phyloP scores from a whole-genome alignment of 1,140 invertebrate genomes.

The Zaprionus camerounensis region DNA sequence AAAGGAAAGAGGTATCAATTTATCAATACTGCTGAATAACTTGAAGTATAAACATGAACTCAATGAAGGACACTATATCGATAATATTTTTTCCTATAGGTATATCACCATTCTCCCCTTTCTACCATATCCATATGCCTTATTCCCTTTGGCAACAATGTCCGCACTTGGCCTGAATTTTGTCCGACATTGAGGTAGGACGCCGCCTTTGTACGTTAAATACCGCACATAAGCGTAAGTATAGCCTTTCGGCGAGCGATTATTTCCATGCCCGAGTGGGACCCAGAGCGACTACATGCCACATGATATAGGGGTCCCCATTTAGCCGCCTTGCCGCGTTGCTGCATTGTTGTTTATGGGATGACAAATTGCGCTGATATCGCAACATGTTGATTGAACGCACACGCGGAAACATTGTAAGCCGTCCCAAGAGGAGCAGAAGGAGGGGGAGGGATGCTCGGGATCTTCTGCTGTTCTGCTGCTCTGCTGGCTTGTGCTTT shows the following conservation, averaged over 20 bases:
- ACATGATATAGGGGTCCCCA: constrained; percentile 47
- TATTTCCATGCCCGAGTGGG: constrained; percentile 32
- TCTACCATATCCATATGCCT: neutral
- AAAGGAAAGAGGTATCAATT: too few relatives aligned
- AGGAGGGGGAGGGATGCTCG: neutral
- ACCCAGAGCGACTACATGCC: constrained; percentile 7
- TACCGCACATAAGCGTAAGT: constrained; percentile 23
- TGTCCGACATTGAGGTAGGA: constrained; percentile 42
- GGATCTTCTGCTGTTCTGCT: constrained; percentile 15
- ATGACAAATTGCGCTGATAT: constrained; percentile 82
- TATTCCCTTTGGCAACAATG: neutral
- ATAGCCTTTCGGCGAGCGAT: constrained; percentile 40
- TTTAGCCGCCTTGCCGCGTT: constrained; percentile 26
- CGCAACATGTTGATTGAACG: constrained; percentile 81
- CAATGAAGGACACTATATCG: too few relatives aligned
- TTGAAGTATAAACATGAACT: too few relatives aligned
- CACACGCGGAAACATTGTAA: constrained; percentile 78
- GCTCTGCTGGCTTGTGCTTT: constrained; percentile 34
- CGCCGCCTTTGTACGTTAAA: constrained; percentile 18
- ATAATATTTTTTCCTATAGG: neutral
- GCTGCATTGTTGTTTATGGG: constrained; percentile 69
- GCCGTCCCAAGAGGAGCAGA: neutral
- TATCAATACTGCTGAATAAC: too few relatives aligned
- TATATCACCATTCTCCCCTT: neutral
- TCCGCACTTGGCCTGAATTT: constrained; percentile 1